These are phyloP conservation scores for Lasius fuliginosus DNA, from an alignment of 2,888 invertebrate species.

Conservation along the genomic window DNA sequence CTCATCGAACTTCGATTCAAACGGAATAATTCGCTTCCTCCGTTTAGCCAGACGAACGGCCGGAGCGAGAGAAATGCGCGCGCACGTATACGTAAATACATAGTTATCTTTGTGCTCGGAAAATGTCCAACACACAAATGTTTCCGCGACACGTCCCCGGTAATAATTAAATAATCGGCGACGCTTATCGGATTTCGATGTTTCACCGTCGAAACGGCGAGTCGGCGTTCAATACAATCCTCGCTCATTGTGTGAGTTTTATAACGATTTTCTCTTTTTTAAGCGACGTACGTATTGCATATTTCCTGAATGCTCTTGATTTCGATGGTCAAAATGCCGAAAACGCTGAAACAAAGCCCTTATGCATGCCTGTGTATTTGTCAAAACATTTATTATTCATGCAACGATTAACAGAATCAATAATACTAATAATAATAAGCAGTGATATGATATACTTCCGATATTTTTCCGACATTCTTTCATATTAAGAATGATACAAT, in stretches of 20 bases:
- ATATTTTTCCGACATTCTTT: neutral
- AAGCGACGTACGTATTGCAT: neutral
- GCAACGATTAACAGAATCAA: neutral
- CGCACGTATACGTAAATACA: slow-evolving; percentile 27
- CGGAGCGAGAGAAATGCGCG: neutral
- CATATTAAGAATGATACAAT: neutral
- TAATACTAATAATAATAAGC: neutral
- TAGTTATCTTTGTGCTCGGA: slow-evolving; percentile 21
- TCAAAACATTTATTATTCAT: neutral
- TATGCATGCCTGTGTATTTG: neutral
- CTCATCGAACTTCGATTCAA: slow-evolving; percentile 73
- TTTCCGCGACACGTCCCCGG: neutral
- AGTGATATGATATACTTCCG: neutral
- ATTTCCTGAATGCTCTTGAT: neutral
- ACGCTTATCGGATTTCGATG: slow-evolving; percentile 29
- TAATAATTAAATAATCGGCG: slow-evolving; percentile 36
- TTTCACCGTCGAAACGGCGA: slow-evolving; percentile 12
- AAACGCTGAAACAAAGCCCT: neutral
- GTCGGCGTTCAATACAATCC: neutral
- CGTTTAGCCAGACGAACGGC: slow-evolving; percentile 50
- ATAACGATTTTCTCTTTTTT: neutral
- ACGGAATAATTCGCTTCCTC: slow-evolving; percentile 74
- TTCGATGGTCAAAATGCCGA: neutral
- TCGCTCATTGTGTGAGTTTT: neutral
- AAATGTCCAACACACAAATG: slow-evolving; percentile 2